A percentile compares a stretch with the other conserved stretches of the same genome.
Evolutionary conservation across 2,113 vertebrate species (phyloP).

Genomic region (Orthonyx spaldingii): DNA sequence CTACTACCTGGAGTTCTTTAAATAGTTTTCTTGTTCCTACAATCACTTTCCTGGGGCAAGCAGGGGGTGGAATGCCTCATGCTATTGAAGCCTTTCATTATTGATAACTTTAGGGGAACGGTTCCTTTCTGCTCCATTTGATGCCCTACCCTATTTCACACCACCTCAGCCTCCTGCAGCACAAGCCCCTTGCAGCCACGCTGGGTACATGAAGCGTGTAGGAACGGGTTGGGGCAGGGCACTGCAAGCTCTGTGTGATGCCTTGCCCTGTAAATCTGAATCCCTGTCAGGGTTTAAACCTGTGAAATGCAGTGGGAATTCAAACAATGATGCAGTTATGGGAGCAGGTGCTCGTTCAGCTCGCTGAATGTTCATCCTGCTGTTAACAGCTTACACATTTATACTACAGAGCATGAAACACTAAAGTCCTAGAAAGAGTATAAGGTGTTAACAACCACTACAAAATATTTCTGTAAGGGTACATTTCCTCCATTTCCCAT

Average conservation of each 20-base stretch:
- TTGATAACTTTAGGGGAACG: neutral
- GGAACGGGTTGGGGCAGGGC: neutral
- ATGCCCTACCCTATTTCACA: neutral
- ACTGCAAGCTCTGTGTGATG: neutral
- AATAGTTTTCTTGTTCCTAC: neutral
- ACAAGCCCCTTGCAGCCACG: neutral
- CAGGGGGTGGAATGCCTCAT: neutral
- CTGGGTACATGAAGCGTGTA: neutral
- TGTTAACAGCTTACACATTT: conserved; percentile 70
- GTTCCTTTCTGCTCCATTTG: neutral
- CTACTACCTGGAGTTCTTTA: neutral
- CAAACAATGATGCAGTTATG: conserved; percentile 49
- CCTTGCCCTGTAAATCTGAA: conserved; percentile 37
- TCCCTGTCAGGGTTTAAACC: conserved; percentile 43
- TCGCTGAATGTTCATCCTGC: conserved; percentile 61
- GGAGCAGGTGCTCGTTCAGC: conserved; percentile 58
- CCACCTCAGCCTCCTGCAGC: neutral
- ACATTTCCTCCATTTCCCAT: conserved; percentile 73
- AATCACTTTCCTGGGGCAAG: neutral
- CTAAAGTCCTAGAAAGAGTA: conserved; percentile 47
- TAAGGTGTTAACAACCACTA: conserved; percentile 76
- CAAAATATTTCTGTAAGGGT: conserved; percentile 71
- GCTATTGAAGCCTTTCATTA: neutral
- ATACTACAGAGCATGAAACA: conserved; percentile 43
- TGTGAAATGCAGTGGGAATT: conserved; percentile 59